Base-by-base conservation (phyloP, 2,113 vertebrate species). In the Apus apus region DNA sequence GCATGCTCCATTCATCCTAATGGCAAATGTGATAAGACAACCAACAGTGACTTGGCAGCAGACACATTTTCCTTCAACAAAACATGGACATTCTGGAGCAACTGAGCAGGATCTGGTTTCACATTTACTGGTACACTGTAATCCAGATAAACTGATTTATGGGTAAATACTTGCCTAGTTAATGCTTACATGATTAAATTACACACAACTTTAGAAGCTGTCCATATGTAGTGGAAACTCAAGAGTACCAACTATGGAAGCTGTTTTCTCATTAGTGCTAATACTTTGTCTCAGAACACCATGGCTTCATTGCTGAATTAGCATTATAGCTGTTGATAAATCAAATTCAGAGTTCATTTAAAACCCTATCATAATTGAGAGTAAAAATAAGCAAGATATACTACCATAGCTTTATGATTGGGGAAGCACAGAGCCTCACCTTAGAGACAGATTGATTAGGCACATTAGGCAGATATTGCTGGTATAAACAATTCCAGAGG, bases 201-300 rank as follows among this genome's bases (percentile, higher is more conserved):
- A 89, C 73, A 71, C 0, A 3, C 53, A n/a, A 58, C 72, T 90
- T 90, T 3, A 80, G 80, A 72, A 80, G 61, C 20, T 30, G 77
- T 32, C 76, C 85, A 6, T 9, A 54, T 3, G 51, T 15, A 38
- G 78, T 15, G 45, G 70, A 87, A 86, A 81, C 48, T 48, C 34
- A 1, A 72, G 48, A 53, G 53, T 40, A 25, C 18, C 4, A 53
- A 81, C 78, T 14, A 32, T 6, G 53, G 80, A 38, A 71, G 70
- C 15, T 29, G 87, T 87, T 93, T 95, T 65, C 91, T 96, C 95
- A 94, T 97, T 91, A 95, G 80, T 8, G 11, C 65, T 87, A 90
- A 82, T 87, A 94, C 84, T 94, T 75, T 54, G 80, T 38, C 93
- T 89, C 80, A 40, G 73, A 85, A 76, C 80, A 75, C 86, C 93